Conservation (phyloP, 2,888 invertebrate species). For the Thera obeliscata region DNA sequence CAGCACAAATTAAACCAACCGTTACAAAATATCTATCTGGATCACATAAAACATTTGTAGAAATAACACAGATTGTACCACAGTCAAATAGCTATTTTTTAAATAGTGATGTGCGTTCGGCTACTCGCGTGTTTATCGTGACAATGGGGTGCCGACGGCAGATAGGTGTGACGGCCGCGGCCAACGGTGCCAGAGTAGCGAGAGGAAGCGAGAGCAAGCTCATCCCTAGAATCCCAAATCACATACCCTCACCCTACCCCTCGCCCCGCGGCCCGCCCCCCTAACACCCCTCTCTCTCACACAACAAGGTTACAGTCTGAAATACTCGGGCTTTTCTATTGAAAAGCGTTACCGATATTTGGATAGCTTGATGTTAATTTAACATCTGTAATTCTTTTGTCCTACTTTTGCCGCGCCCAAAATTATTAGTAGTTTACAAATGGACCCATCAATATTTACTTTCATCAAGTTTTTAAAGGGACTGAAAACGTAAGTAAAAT, state of each 20-base stretch:
- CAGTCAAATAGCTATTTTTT: not conserved
- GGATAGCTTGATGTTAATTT: constrained; percentile 35
- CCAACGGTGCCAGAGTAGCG: constrained; percentile 80
- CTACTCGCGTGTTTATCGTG: constrained; percentile 54
- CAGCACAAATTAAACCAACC: constrained; percentile 11
- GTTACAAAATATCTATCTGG: constrained; percentile 2
- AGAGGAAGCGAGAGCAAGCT: constrained; percentile 82
- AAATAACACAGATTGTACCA: constrained; percentile 28
- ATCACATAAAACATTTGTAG: constrained; percentile 9
- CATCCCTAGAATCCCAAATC: constrained; percentile 85
- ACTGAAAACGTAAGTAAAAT: no score
- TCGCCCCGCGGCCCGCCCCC: constrained; percentile 60
- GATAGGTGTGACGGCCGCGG: constrained; percentile 74
- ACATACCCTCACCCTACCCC: constrained; percentile 75
- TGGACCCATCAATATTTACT: constrained; percentile 6
- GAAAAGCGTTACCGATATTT: constrained; percentile 42
- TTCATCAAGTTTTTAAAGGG: no score
- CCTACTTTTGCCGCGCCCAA: constrained; percentile 16
- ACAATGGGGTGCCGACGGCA: constrained; percentile 47
- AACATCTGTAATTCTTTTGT: constrained; percentile 37
- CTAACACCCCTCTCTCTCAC: constrained; percentile 81
- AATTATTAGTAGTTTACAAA: constrained; percentile 1
- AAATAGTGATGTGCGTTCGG: constrained; percentile 33
- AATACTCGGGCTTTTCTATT: constrained; percentile 59
- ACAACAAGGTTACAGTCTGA: constrained; percentile 72